These are phyloP conservation scores for Diachasma alloeum DNA, from an alignment of 1,140 invertebrate species.

Conservation along the genomic window DNA sequence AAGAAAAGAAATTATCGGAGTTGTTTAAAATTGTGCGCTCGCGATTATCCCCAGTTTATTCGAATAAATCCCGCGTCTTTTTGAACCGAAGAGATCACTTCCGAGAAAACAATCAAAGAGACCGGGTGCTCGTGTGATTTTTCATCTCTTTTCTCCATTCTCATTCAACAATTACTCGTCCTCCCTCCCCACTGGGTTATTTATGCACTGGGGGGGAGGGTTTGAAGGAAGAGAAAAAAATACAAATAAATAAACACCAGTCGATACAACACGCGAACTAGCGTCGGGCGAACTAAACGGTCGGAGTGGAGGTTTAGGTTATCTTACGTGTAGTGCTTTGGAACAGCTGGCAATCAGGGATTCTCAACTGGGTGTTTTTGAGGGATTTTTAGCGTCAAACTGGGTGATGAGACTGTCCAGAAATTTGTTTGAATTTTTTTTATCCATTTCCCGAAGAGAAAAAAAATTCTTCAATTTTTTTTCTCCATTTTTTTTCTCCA, in stretches of 20 bases:
- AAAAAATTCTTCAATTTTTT: no score
- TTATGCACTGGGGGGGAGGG: conserved; percentile 34
- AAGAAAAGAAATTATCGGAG: no score
- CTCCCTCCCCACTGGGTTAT: conserved; percentile 25
- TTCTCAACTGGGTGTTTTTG: conserved; percentile 43
- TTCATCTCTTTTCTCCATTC: conserved; percentile 14
- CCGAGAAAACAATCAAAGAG: conserved; percentile 59
- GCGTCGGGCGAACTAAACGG: conserved; percentile 22
- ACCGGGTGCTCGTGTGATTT: conserved; percentile 22
- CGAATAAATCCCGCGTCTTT: background rate
- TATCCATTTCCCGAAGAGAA: no score
- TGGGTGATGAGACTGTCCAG: no score
- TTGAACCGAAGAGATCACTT: conserved; percentile 37
- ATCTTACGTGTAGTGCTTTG: conserved; percentile 44
- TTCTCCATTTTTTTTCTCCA: no score
- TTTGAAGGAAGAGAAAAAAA: conserved; percentile 12
- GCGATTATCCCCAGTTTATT: background rate
- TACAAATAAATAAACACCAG: conserved; percentile 36
- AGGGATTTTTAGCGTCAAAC: background rate
- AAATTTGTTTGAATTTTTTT: no score
- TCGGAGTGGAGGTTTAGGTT: conserved; percentile 45
- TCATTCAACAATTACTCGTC: conserved; percentile 10
- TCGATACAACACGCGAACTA: conserved; percentile 35
- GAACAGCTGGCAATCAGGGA: conserved; percentile 57
- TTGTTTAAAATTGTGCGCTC: background rate